Base-by-base conservation (phyloP, 1,140 invertebrate genomes). In the Brachionus rubens region DNA sequence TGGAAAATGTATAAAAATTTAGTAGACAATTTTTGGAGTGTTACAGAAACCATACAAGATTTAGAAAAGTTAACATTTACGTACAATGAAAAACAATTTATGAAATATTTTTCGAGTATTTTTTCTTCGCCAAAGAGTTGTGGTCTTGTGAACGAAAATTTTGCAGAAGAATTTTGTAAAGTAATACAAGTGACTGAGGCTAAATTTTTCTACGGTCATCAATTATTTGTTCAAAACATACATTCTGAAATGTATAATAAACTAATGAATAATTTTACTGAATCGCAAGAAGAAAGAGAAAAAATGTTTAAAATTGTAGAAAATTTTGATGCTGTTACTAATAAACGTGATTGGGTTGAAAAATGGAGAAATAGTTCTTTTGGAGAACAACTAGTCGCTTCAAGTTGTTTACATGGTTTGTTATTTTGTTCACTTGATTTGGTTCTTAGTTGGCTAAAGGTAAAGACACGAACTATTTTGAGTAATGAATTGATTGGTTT, bases 211-310 rank as follows among this genome's bases (percentile, higher is more conserved):
- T 72, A 72, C 41, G 68, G 68, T 40, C 68, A 72, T 30, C 68
- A 72, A 41, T 36, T 72, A 16, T 72, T 72, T 72, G 68, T 72
- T 12, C 68, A 72, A 54, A 72, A 72, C 24, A 72, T 72, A 50
- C 68, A 72, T 54, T 72, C 21, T 52, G 68, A 72, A 72, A 52
- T 72, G 68, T 72, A 72, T 41, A 72, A 72, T 41, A 72, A 72
- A 16, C 46, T 72, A 12, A 19, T 72, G 46, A 21, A 24, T 40
- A 30, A 54, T 21, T 72, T 72, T 54, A 54, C n/a, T 3, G 46
- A 48, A 0, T 28, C 52, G 10, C 19, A 48, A 5, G n/a, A 72
- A n/a, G 68, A 72, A 50, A 72, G 50, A 19, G 68, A 72, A 54
- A 72, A 72, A 50, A 14, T 30, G 12, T 72, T 50, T 16, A 72